A percentile compares a stretch with the other conserved stretches of the same genome.
Evolutionary conservation across 2,113 vertebrate genomes (phyloP).

Genomic region (Panthera leo): DNA sequence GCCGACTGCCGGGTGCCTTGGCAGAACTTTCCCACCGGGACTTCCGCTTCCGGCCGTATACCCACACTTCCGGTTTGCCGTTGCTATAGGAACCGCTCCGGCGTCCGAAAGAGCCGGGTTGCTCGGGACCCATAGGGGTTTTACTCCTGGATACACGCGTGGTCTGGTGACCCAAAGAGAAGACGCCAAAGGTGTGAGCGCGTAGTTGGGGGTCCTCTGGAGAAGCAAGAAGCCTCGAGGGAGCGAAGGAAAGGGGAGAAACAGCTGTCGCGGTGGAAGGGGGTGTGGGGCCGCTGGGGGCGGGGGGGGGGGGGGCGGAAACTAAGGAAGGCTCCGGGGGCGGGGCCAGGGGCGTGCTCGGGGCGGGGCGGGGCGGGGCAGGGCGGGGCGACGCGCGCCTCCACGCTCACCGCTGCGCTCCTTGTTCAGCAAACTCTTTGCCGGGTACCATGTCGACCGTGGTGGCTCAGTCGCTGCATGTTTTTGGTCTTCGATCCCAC

Average conservation of each 20-base stretch:
- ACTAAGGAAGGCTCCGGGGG: neutral
- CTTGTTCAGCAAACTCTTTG: neutral
- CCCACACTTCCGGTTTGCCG: constrained; percentile 58
- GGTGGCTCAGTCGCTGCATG: constrained; percentile 84
- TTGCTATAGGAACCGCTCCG: constrained; percentile 68
- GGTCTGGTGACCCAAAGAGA: neutral
- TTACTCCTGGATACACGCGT: neutral
- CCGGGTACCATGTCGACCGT: constrained; percentile 79
- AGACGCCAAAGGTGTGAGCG: constrained; percentile 8
- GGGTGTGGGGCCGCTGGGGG: fast-evolving
- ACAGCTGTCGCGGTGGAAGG: no score
- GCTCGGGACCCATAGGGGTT: neutral
- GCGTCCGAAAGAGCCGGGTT: neutral
- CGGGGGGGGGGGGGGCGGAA: fast-evolving
- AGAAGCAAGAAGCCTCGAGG: neutral
- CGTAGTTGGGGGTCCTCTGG: neutral
- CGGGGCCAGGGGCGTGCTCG: fast-evolving
- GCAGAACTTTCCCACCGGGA: fast-evolving
- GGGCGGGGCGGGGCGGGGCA: neutral
- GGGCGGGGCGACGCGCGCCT: neutral
- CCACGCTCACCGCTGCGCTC: fast-evolving
- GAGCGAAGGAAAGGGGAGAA: neutral
- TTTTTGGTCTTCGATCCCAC: constrained; percentile 88
- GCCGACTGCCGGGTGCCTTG: fast-evolving
- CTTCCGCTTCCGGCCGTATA: constrained; percentile 72